A percentile compares a stretch with the other conserved stretches of the same genome.
phyloP scores from a whole-genome alignment of 2,113 vertebrate genomes.

The Puma concolor region DNA sequence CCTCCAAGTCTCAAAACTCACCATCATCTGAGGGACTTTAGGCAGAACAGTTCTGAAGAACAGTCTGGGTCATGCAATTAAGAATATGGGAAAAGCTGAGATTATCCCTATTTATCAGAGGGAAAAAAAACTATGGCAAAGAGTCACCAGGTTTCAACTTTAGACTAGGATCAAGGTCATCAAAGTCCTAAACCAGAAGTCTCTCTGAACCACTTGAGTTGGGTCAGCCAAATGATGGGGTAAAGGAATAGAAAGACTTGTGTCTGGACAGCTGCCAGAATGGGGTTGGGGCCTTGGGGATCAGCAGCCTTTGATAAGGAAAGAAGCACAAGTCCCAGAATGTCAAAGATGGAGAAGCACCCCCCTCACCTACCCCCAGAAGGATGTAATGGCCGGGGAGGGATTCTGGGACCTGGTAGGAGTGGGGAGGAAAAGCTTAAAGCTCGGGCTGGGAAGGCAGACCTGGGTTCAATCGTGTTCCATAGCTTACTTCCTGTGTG shows the following conservation, averaged over 20 bases:
- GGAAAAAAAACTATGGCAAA: not conserved
- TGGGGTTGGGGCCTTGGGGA: not conserved
- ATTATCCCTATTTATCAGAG: not conserved
- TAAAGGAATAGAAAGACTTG: not conserved
- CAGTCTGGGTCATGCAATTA: not conserved
- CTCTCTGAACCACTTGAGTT: not conserved
- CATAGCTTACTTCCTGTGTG: not conserved
- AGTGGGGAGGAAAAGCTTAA: not conserved
- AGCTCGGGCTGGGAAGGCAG: not conserved
- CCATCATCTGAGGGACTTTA: not conserved
- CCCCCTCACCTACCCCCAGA: not conserved
- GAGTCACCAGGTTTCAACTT: not conserved
- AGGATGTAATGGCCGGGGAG: not conserved
- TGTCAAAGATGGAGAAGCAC: not conserved
- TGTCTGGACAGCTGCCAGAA: not conserved
- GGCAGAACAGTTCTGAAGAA: not conserved
- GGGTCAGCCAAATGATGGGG: not conserved
- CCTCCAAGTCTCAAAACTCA: not conserved
- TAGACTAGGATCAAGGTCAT: not conserved
- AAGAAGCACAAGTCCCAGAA: not conserved
- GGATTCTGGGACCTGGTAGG: not conserved
- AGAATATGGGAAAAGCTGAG: conserved; percentile 2
- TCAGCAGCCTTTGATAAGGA: conserved; percentile 17
- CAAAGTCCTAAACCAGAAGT: not conserved
- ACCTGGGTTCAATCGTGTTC: not conserved